Conservation (phyloP, 2,113 vertebrate genomes). For the Lasiurus cinereus region DNA sequence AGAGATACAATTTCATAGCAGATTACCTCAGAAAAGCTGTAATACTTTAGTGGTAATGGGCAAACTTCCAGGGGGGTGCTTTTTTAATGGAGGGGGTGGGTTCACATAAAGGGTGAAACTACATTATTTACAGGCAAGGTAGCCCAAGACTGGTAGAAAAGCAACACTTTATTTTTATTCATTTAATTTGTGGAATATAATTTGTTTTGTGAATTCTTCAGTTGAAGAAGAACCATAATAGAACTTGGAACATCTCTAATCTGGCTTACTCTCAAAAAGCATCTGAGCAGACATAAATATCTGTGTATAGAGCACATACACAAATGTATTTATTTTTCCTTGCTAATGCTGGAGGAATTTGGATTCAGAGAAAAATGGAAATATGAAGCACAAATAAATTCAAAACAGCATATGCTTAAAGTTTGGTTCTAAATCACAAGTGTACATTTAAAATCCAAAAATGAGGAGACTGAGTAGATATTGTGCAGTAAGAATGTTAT, state of each 20-base stretch:
- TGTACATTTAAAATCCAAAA: constrained; percentile 36
- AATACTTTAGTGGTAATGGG: not conserved
- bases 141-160: not conserved
- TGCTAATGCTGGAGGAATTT: constrained; percentile 13
- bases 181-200: not conserved
- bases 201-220: constrained; percentile 29
- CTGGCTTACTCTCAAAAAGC: constrained; percentile 18
- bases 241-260: not conserved
- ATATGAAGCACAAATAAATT: constrained; percentile 39
- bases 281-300: not conserved
- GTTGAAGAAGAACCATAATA: not conserved
- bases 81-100: not conserved
- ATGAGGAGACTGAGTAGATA: not conserved
- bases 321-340: not conserved
- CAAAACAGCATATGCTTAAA: constrained; percentile 44
- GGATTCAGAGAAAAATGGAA: constrained; percentile 11
- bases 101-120: not conserved
- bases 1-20: not conserved
- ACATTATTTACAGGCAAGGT: not conserved
- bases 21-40: not conserved
- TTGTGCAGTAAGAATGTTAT: constrained; percentile 45
- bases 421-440: constrained; percentile 40
- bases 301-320: not conserved
- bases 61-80: not conserved
- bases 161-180: not conserved